Evolutionary conservation across 2,888 invertebrate genomes (phyloP).

Genomic region (Megaustenia siamemsis): DNA sequence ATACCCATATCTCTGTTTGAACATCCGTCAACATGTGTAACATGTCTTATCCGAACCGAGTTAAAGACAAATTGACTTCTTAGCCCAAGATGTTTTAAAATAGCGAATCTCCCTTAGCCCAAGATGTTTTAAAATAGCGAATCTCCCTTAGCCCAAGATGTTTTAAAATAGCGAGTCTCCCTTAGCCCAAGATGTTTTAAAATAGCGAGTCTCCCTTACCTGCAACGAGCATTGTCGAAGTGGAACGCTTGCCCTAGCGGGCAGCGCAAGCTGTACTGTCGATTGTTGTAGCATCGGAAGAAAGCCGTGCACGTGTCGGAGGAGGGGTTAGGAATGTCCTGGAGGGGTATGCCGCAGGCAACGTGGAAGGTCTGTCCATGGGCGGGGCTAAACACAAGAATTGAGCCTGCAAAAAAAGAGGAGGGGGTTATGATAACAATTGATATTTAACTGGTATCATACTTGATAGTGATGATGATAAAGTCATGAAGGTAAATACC

Average conservation of each 20-base stretch:
- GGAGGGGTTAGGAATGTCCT: conserved; percentile 52
- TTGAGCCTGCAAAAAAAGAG: neutral
- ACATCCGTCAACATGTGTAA: too few species aligned
- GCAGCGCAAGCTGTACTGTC: conserved; percentile 47
- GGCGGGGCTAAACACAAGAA: neutral
- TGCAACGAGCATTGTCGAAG: conserved; percentile 47
- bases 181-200: too few species aligned
- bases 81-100: too few species aligned
- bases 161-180: too few species aligned
- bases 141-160: too few species aligned
- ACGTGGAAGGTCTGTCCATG: neutral
- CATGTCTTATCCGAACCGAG: too few species aligned
- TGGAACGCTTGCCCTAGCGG: conserved; percentile 50
- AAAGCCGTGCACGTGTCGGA: conserved; percentile 52
- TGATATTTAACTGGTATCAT: neutral
- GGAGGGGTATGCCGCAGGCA: conserved; percentile 36
- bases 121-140: too few species aligned
- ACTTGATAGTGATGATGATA: too few species aligned
- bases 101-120: too few species aligned
- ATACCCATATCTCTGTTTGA: too few species aligned
- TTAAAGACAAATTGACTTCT: too few species aligned
- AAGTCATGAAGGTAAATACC: too few species aligned
- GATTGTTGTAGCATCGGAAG: conserved; percentile 44
- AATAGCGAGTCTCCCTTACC: conserved; percentile 32
- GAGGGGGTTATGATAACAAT: neutral